Evolutionary conservation across 2,888 invertebrate genomes (phyloP), one percentile per base, ranked within the genome.

Genomic region (Scaptodrosophila latifasciaeformis): DNA sequence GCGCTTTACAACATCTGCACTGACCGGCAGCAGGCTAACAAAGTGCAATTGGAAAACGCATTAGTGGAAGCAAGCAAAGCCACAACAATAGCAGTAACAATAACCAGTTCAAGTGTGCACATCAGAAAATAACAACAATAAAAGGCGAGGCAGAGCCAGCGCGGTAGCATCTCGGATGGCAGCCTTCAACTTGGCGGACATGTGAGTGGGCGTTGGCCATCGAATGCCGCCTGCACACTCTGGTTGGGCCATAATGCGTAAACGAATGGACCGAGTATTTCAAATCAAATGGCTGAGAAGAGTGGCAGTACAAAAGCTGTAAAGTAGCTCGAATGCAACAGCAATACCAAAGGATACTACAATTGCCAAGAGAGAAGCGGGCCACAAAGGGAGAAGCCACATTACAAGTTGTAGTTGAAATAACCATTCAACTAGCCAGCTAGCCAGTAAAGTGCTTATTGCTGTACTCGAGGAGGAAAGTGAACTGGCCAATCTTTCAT

Each of bases 21-120:
- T 59, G 60, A 55, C 57, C 54, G 54, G 42, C 37, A 19, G 29
- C 47, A 42, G 46, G 30, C 19, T 40, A 39, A 40, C 57, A 46
- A 27, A 37, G 48, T 54, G 58, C 49, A 53, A 45, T 49, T 55
- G 53, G 42, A 52, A 54, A 76, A 56, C 54, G 67, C 67, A 74
- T 74, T 69, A 69, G 70, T 12, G n/a, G 58, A 61, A 40, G 35
- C 44, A 34, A 46, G 29, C 29, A 44, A 44, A 39, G 39, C 27
- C 27, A 19, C 42, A 2, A 10, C 19, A 12, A 2, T n/a, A n/a
- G 43, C 43, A n/a, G n/a, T n/a, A n/a, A n/a, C n/a, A 62, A 65
- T 60, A 64, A 68, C 60, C 55, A 63, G 72, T 53, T 76, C 10
- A 59, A 65, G 72, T 52, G 44, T 31, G 45, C 27, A 27, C 5